A percentile compares a stretch with the other conserved stretches of the same genome.
These are phyloP conservation scores for Micromys minutus DNA, from an alignment of 2,113 vertebrate genomes.

Conservation along the genomic window DNA sequence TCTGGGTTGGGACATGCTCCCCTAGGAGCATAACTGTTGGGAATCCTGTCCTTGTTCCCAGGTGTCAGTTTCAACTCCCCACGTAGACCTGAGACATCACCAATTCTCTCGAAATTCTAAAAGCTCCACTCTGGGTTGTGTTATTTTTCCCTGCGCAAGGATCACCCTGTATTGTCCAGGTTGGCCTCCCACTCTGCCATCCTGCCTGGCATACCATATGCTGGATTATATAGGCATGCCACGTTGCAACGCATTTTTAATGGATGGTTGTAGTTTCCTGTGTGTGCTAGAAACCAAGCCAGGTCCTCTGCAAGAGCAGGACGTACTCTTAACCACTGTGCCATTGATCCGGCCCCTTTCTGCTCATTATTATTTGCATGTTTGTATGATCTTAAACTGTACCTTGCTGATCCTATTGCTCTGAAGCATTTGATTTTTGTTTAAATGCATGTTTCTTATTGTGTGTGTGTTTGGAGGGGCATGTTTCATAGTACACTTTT, in stretches of 20 bases:
- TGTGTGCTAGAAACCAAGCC: neutral
- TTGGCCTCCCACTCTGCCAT: neutral
- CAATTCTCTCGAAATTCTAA: neutral
- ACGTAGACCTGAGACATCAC: neutral
- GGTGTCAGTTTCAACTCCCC: neutral
- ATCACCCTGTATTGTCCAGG: neutral
- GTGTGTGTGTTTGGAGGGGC: neutral
- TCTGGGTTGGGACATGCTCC: neutral
- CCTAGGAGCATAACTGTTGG: neutral
- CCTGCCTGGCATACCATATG: neutral
- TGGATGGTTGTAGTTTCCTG: neutral
- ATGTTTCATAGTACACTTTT: neutral
- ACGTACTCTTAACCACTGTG: neutral
- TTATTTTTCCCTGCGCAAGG: neutral
- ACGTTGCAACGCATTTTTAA: neutral
- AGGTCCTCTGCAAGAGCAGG: neutral
- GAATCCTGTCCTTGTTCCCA: neutral
- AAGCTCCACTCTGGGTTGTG: neutral
- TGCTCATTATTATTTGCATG: neutral
- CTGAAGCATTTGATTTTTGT: neutral
- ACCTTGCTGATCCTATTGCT: neutral
- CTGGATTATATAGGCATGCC: neutral
- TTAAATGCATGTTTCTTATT: neutral
- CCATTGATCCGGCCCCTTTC: neutral
- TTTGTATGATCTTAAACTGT: neutral